phyloP scores from a whole-genome alignment of 37 sponge, comb jelly and placozoan genomes.

The Bolinopsis microptera region DNA sequence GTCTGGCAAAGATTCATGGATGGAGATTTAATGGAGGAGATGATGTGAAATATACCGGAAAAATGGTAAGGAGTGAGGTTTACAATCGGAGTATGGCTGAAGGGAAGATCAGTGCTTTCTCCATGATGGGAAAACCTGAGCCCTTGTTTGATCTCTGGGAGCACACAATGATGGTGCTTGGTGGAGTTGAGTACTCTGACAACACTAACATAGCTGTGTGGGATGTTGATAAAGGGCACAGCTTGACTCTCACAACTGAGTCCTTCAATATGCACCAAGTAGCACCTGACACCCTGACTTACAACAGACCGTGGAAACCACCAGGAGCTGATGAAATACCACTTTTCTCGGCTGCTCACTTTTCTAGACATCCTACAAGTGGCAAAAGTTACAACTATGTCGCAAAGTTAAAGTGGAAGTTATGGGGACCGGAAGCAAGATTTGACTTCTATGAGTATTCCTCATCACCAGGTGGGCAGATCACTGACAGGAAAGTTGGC shows the following conservation, averaged over 20 bases:
- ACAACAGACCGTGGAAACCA: neutral
- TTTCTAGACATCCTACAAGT: neutral
- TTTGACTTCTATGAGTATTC: conserved; percentile 6
- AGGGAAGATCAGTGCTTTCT: neutral
- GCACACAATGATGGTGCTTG: neutral
- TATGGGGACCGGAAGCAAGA: neutral
- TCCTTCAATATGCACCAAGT: neutral
- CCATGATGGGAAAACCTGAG: conserved; percentile 10
- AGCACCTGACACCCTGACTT: neutral
- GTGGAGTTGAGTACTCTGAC: neutral
- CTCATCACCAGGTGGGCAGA: neutral
- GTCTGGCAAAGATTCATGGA: conserved; percentile 32
- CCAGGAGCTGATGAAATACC: neutral
- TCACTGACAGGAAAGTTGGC: neutral
- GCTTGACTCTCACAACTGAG: conserved; percentile 19
- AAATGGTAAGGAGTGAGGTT: neutral
- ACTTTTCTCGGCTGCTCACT: conserved; percentile 52
- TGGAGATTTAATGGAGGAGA: neutral
- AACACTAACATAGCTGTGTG: conserved; percentile 64
- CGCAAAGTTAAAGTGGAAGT: neutral
- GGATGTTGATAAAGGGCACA: neutral
- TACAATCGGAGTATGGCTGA: neutral
- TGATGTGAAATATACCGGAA: neutral
- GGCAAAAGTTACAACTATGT: conserved; percentile 38
- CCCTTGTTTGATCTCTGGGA: neutral